Evolutionary conservation across 2,888 invertebrate genomes (phyloP).

Genomic region (Drosophila leonis): DNA sequence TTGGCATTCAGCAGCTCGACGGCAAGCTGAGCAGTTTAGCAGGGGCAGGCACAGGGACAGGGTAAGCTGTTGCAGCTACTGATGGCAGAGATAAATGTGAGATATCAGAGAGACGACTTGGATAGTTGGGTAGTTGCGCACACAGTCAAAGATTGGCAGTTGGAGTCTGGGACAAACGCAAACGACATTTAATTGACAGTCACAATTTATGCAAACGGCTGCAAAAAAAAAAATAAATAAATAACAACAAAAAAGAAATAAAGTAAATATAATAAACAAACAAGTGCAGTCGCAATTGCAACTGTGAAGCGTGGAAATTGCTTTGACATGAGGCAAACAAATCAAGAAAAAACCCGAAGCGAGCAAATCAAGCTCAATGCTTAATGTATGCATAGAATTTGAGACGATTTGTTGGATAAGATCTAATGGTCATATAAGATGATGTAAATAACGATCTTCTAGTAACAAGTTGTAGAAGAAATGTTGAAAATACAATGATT

Average conservation of each 20-base stretch:
- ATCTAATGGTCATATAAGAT: neutral
- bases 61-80: slow-evolving; percentile 27
- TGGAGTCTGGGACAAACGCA: slow-evolving; percentile 46
- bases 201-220: slow-evolving; percentile 78
- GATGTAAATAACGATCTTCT: neutral
- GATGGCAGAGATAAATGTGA: slow-evolving; percentile 55
- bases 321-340: slow-evolving; percentile 40
- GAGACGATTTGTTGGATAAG: slow-evolving; percentile 14
- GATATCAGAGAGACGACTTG: slow-evolving; percentile 45
- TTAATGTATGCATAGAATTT: slow-evolving; percentile 19
- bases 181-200: slow-evolving; percentile 75
- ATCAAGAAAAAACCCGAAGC: slow-evolving; percentile 17
- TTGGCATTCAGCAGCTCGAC: slow-evolving; percentile 53
- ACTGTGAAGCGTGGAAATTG: slow-evolving; percentile 52
- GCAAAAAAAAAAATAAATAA: slow-evolving; percentile 32
- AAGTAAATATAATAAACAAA: slow-evolving; percentile 30
- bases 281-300: slow-evolving; percentile 49
- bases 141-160: slow-evolving; percentile 67
- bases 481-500: neutral
- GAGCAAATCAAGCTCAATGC: neutral
- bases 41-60: slow-evolving; percentile 28
- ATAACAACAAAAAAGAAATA: slow-evolving; percentile 8
- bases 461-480: too few species aligned
- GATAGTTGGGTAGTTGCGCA: slow-evolving; percentile 15
- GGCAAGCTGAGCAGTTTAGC: neutral